Evolutionary conservation across 2,888 invertebrate species (phyloP), one percentile per base, ranked within the genome.

Genomic region (Conops quadrifasciatus): DNA sequence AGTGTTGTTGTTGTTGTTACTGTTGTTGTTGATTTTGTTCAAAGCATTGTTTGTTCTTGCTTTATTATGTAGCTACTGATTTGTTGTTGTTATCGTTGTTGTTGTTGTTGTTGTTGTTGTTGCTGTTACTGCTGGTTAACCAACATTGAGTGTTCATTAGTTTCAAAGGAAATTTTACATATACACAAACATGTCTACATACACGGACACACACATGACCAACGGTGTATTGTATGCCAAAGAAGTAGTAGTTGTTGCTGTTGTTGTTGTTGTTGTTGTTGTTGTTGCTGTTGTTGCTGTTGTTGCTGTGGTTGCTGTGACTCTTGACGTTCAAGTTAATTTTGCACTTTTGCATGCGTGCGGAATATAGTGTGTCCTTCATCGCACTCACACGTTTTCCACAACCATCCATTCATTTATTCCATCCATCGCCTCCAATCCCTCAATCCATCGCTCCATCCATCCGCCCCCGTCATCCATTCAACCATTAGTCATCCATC

Each of bases 261-360:
- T 58, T 67, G 58, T 9, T 4, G 67, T 67, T 67, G 15, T 16
- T 16, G 5, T 28, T 21, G 65, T 26, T 28, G 36, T n/a, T 63
- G 56, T 63, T 67, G 62, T 62, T 53, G 59, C 16, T 63, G n/a
- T 24, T 26, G 62, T 28, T 67, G 45, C 53, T 63, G 36, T 56
- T 64, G n/a, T n/a, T n/a, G n/a, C n/a, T n/a, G n/a, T n/a, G 4
- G 36, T 4, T 56, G 15, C 56, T 56, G 11, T 56, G 24, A 56
- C 24, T 36, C 36, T 26, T 26, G 58, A 9, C 43, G n/a, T 26
- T 65, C 21, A 51, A 65, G 51, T 65, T 49, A 49, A 65, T 65
- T 65, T 65, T 64, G n/a, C 19, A 15, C 16, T 49, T 21, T 51
- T 30, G 65, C 51, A 28, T 16, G 26, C 65, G 51, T 30, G 36